Conservation (phyloP, 2,888 invertebrate species). For the Scaptomyza parva region DNA sequence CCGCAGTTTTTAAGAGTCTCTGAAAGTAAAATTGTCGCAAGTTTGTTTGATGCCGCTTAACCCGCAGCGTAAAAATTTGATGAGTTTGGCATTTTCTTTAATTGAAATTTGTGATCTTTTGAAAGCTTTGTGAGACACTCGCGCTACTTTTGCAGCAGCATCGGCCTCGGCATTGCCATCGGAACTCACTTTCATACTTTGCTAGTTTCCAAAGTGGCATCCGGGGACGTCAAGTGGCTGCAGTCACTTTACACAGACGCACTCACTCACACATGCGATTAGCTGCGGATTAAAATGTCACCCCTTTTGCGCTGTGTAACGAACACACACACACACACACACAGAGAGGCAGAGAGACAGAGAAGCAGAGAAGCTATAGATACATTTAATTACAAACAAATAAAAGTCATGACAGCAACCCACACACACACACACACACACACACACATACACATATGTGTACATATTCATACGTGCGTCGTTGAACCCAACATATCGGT, state of each 20-base stretch:
- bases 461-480: slow-evolving; percentile 18
- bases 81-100: slow-evolving; percentile 79
- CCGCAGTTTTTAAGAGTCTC: slow-evolving; percentile 64
- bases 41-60: slow-evolving; percentile 66
- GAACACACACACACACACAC: slow-evolving; percentile 37
- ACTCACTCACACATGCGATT: slow-evolving; percentile 78
- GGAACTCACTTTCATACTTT: slow-evolving; percentile 15
- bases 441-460: slow-evolving; percentile 13
- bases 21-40: slow-evolving; percentile 50
- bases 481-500: slow-evolving; percentile 26
- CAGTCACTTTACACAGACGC: slow-evolving; percentile 59
- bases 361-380: slow-evolving; percentile 53
- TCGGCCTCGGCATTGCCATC: slow-evolving; percentile 1
- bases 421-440: slow-evolving; percentile 40
- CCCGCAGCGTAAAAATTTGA: slow-evolving; percentile 79
- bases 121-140: slow-evolving; percentile 80
- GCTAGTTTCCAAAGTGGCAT: slow-evolving; percentile 39
- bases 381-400: slow-evolving; percentile 81
- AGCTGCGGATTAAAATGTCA: slow-evolving; percentile 83
- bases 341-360: slow-evolving; percentile 50
- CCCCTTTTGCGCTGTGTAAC: slow-evolving; percentile 71
- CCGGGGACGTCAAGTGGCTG: slow-evolving; percentile 64
- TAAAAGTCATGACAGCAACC: slow-evolving; percentile 79
- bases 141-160: slow-evolving; percentile 25
- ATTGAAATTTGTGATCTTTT: slow-evolving; percentile 83